Percentiles rank a stretch among this genome's conserved stretches.
phyloP scores from a whole-genome alignment of 2,888 invertebrate species.

The Macroteleia sp. region DNA sequence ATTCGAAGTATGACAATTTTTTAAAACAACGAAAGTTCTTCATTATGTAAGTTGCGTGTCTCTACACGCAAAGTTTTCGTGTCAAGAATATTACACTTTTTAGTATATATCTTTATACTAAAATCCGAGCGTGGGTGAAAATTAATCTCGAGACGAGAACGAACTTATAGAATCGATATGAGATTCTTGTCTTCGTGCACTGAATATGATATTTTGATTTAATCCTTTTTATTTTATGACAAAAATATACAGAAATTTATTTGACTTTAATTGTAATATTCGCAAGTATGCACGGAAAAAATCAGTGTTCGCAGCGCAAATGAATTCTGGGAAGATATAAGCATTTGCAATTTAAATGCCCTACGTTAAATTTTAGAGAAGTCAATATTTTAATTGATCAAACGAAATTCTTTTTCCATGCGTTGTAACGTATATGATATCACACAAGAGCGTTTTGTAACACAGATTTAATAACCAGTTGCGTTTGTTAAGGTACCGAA shows the following conservation, averaged over 20 bases:
- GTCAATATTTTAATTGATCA: constrained; percentile 51
- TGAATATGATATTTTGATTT: too few relatives aligned
- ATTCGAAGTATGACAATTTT: constrained; percentile 73
- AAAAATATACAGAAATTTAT: background rate
- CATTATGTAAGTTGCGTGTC: constrained; percentile 73
- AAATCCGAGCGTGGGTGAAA: constrained; percentile 10
- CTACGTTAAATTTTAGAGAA: constrained; percentile 5
- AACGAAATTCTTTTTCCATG: constrained; percentile 19
- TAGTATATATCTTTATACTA: constrained; percentile 26
- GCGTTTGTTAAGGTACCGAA: constrained; percentile 7
- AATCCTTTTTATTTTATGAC: too few relatives aligned
- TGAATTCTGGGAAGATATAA: constrained; percentile 34
- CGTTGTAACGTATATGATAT: background rate
- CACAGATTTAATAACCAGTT: constrained; percentile 40
- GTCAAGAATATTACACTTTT: constrained; percentile 46
- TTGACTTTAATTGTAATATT: constrained; percentile 14
- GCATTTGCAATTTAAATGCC: constrained; percentile 45
- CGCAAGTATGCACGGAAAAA: constrained; percentile 27
- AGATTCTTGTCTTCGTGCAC: too few relatives aligned
- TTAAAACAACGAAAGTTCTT: constrained; percentile 65
- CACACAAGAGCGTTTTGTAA: constrained; percentile 11
- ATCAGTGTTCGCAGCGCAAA: constrained; percentile 31
- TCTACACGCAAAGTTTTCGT: constrained; percentile 64
- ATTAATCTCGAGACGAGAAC: constrained; percentile 4
- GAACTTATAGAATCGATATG: constrained; percentile 20